phyloP scores from a whole-genome alignment of 2,797 vertebrate genomes.

The Bufotes viridis region DNA sequence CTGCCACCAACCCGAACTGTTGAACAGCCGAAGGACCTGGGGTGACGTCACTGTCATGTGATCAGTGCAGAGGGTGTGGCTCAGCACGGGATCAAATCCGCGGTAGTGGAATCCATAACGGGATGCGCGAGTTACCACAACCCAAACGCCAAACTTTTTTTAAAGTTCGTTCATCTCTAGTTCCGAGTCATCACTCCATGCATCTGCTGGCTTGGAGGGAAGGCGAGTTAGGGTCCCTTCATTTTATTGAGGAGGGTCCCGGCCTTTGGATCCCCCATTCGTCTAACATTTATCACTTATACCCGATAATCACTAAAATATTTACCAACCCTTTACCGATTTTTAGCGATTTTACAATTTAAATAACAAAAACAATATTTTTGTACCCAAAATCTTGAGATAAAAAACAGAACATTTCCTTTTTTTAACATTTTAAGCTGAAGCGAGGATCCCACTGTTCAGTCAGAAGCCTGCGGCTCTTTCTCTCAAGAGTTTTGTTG shows the following conservation, averaged over 20 bases:
- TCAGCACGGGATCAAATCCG: too few species aligned
- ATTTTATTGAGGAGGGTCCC: too few species aligned
- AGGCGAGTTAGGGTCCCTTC: background rate
- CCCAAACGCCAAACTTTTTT: too few species aligned
- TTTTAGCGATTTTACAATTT: background rate
- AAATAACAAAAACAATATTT: background rate
- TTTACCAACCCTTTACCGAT: background rate
- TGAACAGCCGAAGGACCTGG: too few species aligned
- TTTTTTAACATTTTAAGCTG: background rate
- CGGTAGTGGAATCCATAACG: too few species aligned
- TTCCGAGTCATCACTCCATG: background rate
- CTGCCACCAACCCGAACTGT: too few species aligned
- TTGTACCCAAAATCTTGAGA: background rate
- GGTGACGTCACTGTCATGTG: too few species aligned
- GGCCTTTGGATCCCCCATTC: background rate
- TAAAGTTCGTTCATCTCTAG: too few species aligned
- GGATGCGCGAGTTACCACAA: too few species aligned
- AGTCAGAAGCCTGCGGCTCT: background rate
- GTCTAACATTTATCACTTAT: background rate
- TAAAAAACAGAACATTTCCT: background rate
- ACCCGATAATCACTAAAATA: background rate
- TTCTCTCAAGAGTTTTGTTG: slow-evolving; percentile 22
- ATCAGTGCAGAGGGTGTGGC: too few species aligned
- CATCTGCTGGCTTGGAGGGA: background rate
- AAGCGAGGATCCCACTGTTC: background rate